phyloP scores from a whole-genome alignment of 2,888 invertebrate species.

The Eupithecia exiguata region DNA sequence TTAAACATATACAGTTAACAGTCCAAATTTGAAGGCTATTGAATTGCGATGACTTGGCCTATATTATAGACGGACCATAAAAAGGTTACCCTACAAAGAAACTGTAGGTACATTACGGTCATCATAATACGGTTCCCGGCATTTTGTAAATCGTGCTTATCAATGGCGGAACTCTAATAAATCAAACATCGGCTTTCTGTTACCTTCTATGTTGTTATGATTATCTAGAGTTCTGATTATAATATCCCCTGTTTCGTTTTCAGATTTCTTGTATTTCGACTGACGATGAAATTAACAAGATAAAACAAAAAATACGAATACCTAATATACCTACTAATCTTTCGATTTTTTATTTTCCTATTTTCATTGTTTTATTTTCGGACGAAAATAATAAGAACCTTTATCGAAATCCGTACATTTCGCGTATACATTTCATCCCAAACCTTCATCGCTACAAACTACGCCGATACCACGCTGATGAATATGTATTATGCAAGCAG shows the following conservation, averaged over 20 bases:
- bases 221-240: not conserved
- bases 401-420: no score
- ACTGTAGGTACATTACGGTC: not conserved
- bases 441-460: conserved; percentile 74
- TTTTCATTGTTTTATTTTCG: no score
- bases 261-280: not conserved
- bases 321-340: no score
- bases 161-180: conserved; percentile 24
- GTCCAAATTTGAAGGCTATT: no score
- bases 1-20: no score
- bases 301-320: no score
- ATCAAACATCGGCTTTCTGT: conserved; percentile 28
- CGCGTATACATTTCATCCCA: conserved; percentile 45
- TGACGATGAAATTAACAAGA: no score
- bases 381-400: no score
- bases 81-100: no score
- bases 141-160: not conserved
- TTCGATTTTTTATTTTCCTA: no score
- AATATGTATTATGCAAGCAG: conserved; percentile 82
- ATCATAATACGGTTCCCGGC: not conserved
- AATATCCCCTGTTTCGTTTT: not conserved
- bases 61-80: no score
- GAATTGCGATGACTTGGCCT: not conserved
- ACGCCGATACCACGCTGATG: conserved; percentile 72
- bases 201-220: conserved; percentile 14